Evolutionary conservation across 2,888 invertebrate genomes (phyloP), one percentile per base, ranked within the genome.

Genomic region (Thecocarcelia acutangulata): DNA sequence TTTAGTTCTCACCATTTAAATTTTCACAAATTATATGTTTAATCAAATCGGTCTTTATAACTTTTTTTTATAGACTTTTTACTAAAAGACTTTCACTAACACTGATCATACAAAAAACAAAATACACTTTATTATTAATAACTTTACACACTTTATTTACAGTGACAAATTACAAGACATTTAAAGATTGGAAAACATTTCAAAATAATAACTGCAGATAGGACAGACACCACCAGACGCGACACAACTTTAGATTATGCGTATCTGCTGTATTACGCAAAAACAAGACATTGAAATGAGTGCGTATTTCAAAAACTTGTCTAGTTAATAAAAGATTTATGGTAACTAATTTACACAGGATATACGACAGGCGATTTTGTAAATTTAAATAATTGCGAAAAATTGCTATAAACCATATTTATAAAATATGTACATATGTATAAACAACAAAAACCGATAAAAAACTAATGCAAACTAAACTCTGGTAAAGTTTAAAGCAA

Each of bases 81-180:
- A 61, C 42, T 48, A 46, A 66, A 54, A 19, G 64, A 75, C 80
- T 80, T 80, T 80, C 85, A 85, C 85, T 81, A 58, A 11, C 33
- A 3, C 40, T 33, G 44, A 79, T 40, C 33, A 70, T 50, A 58
- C 17, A 19, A 15, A 52, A 33, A 44, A 24, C 4, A 52, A 40
- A 52, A 63, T 52, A 46, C 46, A 11, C 6, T 54, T 52, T 17
- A 64, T 44, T 15, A 33, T 59, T 33, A n/a, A 21, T 68, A 37
- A 37, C 24, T 37, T 33, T n/a, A 40, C n/a, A 69, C 56, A 69
- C 58, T 50, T 70, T 70, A 50, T 63, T 48, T 74, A 61, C 17
- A 63, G 61, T 79, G 73, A 74, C 80, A 80, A 80, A 68, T 68
- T 72, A 78, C 69, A 82, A 64, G 78, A 72, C 66, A 59, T 64